Conservation (phyloP, 2,113 vertebrate species). For the Saguinus midas region DNA sequence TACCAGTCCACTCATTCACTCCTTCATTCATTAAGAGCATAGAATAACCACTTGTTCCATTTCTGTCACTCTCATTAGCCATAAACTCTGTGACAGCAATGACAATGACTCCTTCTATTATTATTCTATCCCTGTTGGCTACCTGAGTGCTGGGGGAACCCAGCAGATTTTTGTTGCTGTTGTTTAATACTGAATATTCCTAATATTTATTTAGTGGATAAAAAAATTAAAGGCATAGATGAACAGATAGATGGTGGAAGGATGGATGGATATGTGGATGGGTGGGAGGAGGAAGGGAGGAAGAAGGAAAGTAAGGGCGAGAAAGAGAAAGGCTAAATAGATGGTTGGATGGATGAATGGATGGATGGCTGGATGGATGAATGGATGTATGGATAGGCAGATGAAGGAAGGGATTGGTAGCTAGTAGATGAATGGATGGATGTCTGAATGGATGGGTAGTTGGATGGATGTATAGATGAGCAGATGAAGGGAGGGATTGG, state of each 20-base stretch:
- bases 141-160: not conserved
- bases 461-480: too few species aligned
- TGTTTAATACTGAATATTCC: not conserved
- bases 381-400: accelerated
- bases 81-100: not conserved
- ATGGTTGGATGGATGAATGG: too few species aligned
- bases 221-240: not conserved
- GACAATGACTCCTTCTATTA: not conserved
- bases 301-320: not conserved
- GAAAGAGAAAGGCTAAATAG: not conserved
- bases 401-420: accelerated
- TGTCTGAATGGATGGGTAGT: not conserved
- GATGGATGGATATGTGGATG: not conserved
- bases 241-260: not conserved
- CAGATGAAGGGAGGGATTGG: not conserved
- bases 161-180: not conserved
- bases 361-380: accelerated
- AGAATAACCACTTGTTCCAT: not conserved
- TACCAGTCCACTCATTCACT: not conserved
- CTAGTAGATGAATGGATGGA: not conserved
- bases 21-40: not conserved
- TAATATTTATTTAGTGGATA: not conserved
- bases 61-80: not conserved
- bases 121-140: not conserved
- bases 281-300: too few species aligned